These are phyloP conservation scores for Temnothorax nylanderi DNA, from an alignment of 1,140 invertebrate genomes.

Conservation along the genomic window DNA sequence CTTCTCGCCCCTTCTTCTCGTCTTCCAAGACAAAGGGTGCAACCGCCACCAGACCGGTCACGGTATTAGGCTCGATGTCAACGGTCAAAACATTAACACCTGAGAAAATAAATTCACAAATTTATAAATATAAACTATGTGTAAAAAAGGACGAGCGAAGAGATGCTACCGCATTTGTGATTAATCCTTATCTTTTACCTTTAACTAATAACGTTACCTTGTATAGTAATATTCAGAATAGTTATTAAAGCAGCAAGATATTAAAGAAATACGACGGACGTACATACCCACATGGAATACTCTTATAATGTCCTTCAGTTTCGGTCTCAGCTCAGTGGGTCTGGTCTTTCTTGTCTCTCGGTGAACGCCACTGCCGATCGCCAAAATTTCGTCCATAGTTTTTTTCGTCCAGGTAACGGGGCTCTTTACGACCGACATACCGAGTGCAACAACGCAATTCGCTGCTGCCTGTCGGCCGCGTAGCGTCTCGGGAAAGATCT, in stretches of 20 bases:
- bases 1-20: slow-evolving; percentile 64
- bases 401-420: slow-evolving; percentile 81
- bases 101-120: slow-evolving; percentile 25
- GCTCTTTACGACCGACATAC: slow-evolving; percentile 80
- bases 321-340: slow-evolving; percentile 62
- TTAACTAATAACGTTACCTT: too few relatives aligned
- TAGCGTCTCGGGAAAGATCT: slow-evolving; percentile 75
- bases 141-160: not conserved
- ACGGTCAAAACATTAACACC: slow-evolving; percentile 78
- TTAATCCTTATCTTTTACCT: not conserved
- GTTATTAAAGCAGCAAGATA: too few relatives aligned
- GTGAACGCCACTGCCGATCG: slow-evolving; percentile 73
- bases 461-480: slow-evolving; percentile 77
- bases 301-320: slow-evolving; percentile 76
- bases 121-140: not conserved
- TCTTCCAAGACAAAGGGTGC: slow-evolving; percentile 70
- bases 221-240: too few relatives aligned
- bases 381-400: slow-evolving; percentile 81
- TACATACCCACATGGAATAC: slow-evolving; percentile 73
- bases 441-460: slow-evolving; percentile 78
- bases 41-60: slow-evolving; percentile 72
- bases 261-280: not conserved
- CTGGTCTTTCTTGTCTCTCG: slow-evolving; percentile 69
- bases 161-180: not conserved
- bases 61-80: slow-evolving; percentile 75